phyloP scores from a whole-genome alignment of 2,797 vertebrate genomes.

The Lutjanus argentimaculatus region DNA sequence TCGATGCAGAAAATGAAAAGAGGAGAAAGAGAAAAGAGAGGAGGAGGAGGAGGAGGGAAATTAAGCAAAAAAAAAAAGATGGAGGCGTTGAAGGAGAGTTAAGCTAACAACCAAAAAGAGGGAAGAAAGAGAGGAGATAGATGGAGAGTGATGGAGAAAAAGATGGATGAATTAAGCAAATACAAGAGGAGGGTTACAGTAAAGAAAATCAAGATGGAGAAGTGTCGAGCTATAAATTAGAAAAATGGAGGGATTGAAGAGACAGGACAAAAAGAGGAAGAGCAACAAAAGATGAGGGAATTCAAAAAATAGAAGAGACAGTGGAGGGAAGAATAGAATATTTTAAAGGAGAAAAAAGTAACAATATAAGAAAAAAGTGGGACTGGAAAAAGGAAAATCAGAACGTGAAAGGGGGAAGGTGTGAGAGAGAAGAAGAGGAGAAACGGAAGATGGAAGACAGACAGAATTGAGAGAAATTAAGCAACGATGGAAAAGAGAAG shows the following conservation, averaged over 20 bases:
- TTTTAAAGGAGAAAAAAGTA: no score
- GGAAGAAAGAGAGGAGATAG: constrained; percentile 19
- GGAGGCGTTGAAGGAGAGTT: constrained; percentile 46
- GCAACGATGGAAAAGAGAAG: neutral
- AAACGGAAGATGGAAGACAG: neutral
- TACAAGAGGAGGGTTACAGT: constrained; percentile 28
- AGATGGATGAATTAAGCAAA: constrained; percentile 33
- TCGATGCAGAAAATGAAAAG: constrained; percentile 90
- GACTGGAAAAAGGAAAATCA: neutral
- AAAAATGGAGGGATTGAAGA: constrained; percentile 2
- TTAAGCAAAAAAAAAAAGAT: constrained; percentile 56
- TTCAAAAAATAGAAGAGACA: no score
- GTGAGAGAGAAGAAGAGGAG: neutral
- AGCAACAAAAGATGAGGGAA: constrained; percentile 23
- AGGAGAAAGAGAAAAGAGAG: constrained; percentile 69
- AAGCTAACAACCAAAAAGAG: constrained; percentile 40
- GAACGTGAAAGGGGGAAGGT: neutral
- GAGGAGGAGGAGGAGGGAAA: constrained; percentile 53
- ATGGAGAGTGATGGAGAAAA: constrained; percentile 34
- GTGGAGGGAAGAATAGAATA: no score
- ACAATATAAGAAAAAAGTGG: no score
- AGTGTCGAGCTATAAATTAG: constrained; percentile 5
- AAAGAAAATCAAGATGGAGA: constrained; percentile 26
- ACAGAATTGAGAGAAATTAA: neutral
- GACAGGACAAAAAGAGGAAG: neutral